A percentile compares a stretch with the other conserved stretches of the same genome.
phyloP scores from a whole-genome alignment of 2,797 vertebrate species.

The Enteromius afrohamiltoni region DNA sequence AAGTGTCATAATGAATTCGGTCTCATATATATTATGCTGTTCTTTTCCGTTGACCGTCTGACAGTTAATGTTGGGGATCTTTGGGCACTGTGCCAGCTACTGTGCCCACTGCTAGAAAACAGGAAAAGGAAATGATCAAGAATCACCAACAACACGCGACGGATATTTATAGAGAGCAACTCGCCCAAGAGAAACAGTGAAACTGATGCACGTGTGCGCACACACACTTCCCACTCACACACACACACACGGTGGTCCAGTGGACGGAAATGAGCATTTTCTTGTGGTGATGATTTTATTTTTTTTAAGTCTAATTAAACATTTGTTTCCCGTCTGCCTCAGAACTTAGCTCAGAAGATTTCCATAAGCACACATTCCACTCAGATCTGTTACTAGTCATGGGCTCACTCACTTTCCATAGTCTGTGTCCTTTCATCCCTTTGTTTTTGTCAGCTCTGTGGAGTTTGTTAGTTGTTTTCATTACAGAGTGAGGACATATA shows the following conservation, averaged over 20 bases:
- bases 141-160: conserved; percentile 39
- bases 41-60: background rate
- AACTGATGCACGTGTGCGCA: conserved; percentile 1
- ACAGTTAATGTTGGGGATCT: conserved; percentile 11
- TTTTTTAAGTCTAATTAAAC: conserved; percentile 53
- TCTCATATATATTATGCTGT: conserved; percentile 2
- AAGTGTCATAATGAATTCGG: conserved; percentile 22
- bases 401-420: background rate
- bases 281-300: conserved; percentile 55
- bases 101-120: conserved; percentile 37
- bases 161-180: conserved; percentile 53
- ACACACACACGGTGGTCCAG: conserved; percentile 44
- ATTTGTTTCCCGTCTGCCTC: conserved; percentile 5
- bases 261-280: conserved; percentile 55
- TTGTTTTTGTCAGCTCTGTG: background rate
- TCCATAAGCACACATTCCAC: conserved; percentile 32
- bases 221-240: background rate
- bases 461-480: background rate
- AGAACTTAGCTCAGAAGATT: conserved; percentile 40
- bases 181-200: conserved; percentile 42
- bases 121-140: conserved; percentile 57
- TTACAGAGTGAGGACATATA: background rate
- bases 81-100: conserved; percentile 43
- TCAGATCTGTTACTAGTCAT: conserved; percentile 30
- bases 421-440: background rate